Conservation (phyloP, 2,797 vertebrate genomes). For the Triplophysa bombifrons region DNA sequence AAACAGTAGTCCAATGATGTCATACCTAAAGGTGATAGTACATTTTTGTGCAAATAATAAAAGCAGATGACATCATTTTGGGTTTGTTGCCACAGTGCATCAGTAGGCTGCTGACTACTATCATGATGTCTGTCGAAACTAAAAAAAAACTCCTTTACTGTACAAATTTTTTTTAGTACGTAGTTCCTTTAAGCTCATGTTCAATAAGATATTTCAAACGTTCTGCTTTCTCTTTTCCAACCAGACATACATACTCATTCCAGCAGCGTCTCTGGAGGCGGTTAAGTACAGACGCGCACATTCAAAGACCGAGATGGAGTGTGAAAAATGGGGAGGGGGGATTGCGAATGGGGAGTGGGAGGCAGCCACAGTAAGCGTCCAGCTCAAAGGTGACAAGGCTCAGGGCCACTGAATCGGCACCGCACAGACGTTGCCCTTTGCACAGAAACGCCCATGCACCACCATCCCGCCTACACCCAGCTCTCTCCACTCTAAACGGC, state of each 20-base stretch:
- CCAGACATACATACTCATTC: constrained; percentile 55
- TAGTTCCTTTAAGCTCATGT: constrained; percentile 11
- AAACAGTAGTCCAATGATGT: no score
- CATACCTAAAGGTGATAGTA: background rate
- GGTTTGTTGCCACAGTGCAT: background rate
- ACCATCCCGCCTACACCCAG: constrained; percentile 62
- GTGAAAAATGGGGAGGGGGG: constrained; percentile 66
- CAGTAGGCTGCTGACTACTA: background rate
- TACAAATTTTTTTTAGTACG: background rate
- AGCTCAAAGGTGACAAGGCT: constrained; percentile 76
- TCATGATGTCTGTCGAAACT: background rate
- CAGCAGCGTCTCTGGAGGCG: constrained; percentile 60
- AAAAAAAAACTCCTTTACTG: no score
- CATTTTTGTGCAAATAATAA: background rate
- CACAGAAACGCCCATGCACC: constrained; percentile 70
- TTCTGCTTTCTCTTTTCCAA: constrained; percentile 44
- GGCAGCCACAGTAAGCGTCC: constrained; percentile 71
- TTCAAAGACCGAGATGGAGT: constrained; percentile 51
- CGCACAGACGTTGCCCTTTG: constrained; percentile 72
- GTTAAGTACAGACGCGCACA: constrained; percentile 62
- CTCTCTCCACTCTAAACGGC: constrained; percentile 66
- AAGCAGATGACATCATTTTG: background rate
- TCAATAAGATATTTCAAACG: constrained; percentile 42
- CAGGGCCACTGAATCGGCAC: constrained; percentile 76
- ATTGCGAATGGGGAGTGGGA: constrained; percentile 63